phyloP scores from a whole-genome alignment of 2,888 invertebrate genomes.

The Ischnus inquisitorius region DNA sequence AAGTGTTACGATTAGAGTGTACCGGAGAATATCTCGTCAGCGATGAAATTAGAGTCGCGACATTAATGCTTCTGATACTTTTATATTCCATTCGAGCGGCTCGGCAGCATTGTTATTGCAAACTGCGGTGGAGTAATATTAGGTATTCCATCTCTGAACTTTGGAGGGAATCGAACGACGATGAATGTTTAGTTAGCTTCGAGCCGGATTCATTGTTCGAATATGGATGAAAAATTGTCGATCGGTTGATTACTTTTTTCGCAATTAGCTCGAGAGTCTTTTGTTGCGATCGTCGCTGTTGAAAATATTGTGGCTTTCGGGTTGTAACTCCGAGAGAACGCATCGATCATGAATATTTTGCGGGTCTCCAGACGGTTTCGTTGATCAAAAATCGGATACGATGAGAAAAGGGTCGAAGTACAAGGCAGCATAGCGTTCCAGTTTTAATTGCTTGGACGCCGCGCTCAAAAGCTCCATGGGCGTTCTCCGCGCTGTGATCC shows the following conservation, averaged over 20 bases:
- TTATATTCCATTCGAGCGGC: conserved; percentile 28
- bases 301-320: conserved; percentile 46
- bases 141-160: background rate
- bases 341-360: conserved; percentile 47
- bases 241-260: background rate
- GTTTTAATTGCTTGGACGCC: conserved; percentile 50
- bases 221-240: background rate
- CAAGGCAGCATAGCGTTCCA: conserved; percentile 18
- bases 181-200: background rate
- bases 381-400: conserved; percentile 44
- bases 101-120: conserved; percentile 20
- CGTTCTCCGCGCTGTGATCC: conserved; percentile 45
- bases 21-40: conserved; percentile 62
- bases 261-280: background rate
- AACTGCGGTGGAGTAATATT: background rate
- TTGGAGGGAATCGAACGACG: background rate
- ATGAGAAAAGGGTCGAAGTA: conserved; percentile 48
- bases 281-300: conserved; percentile 20
- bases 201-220: background rate
- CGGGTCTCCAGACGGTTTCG: conserved; percentile 43
- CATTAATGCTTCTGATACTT: conserved; percentile 57
- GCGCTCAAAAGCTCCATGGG: conserved; percentile 59
- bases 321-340: background rate
- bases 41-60: conserved; percentile 61
- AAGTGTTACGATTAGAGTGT: conserved; percentile 74